phyloP scores from a whole-genome alignment of 1,140 invertebrate genomes.

The Drosophila pseudoobscura region DNA sequence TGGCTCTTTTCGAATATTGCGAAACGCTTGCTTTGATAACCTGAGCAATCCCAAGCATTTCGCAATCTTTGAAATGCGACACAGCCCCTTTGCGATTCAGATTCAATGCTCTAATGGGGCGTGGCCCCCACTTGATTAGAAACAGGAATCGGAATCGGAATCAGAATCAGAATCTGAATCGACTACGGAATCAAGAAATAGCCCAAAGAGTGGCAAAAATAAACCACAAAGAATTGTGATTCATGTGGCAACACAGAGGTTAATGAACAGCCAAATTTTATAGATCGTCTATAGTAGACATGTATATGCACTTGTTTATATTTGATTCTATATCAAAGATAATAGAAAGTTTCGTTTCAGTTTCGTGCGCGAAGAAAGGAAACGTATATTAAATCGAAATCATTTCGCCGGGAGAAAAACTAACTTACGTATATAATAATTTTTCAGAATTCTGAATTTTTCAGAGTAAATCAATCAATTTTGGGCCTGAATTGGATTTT shows the following conservation, averaged over 20 bases:
- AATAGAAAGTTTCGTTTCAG: background rate
- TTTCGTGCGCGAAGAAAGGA: background rate
- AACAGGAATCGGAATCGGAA: background rate
- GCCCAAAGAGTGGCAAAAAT: conserved; percentile 4
- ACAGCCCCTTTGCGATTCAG: background rate
- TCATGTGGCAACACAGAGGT: conserved; percentile 21
- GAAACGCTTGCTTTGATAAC: conserved; percentile 26
- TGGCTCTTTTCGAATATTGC: background rate
- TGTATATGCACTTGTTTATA: conserved; percentile 2
- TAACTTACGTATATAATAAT: background rate
- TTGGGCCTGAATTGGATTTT: conserved; percentile 48
- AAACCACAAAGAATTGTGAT: conserved; percentile 37
- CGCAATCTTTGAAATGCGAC: conserved; percentile 62
- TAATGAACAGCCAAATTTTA: conserved; percentile 37
- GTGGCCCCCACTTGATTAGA: conserved; percentile 30
- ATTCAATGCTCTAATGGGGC: conserved; percentile 10
- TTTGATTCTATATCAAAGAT: background rate
- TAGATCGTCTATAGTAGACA: background rate
- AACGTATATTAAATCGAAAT: too few species aligned
- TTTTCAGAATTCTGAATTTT: conserved; percentile 11
- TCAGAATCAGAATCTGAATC: background rate
- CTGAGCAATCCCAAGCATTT: conserved; percentile 46
- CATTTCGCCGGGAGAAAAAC: too few species aligned
- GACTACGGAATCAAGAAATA: background rate
- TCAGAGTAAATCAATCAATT: conserved; percentile 44